Evolutionary conservation across 2,797 vertebrate genomes (phyloP).

Genomic region (Leptatherina wallacei): DNA sequence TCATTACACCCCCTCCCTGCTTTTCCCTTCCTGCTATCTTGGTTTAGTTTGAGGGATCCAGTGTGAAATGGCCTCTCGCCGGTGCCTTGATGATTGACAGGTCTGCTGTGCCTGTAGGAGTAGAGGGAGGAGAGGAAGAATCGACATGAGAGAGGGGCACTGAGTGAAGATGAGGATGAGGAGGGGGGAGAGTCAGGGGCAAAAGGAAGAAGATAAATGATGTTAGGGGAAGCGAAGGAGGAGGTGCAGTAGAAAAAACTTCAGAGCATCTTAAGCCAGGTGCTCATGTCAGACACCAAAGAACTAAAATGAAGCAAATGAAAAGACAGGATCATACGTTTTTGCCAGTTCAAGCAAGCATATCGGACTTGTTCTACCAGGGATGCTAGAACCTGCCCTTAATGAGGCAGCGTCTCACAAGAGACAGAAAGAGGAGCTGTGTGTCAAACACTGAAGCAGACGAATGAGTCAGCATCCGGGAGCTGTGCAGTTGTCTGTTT

Average conservation of each 20-base stretch:
- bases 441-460: slow-evolving; percentile 44
- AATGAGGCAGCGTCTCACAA: slow-evolving; percentile 59
- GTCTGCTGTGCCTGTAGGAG: slow-evolving; percentile 44
- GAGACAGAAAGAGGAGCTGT: slow-evolving; percentile 9
- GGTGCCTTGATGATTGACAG: slow-evolving; percentile 69
- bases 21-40: slow-evolving; percentile 31
- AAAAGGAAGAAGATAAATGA: slow-evolving; percentile 61
- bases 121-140: slow-evolving; percentile 21
- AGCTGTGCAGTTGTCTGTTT: slow-evolving; percentile 53
- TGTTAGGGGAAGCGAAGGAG: slow-evolving; percentile 24
- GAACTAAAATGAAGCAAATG: slow-evolving; percentile 8
- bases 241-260: slow-evolving; percentile 23
- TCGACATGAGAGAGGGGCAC: slow-evolving; percentile 25
- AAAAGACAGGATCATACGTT: slow-evolving; percentile 30
- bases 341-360: slow-evolving; percentile 30
- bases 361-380: slow-evolving; percentile 30
- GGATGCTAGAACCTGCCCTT: slow-evolving; percentile 54
- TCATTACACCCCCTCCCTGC: slow-evolving; percentile 34
- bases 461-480: slow-evolving; percentile 66
- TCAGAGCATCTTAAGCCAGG: slow-evolving; percentile 62
- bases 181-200: slow-evolving; percentile 36
- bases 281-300: slow-evolving; percentile 36
- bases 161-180: slow-evolving; percentile 26
- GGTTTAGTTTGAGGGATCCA: slow-evolving; percentile 50
- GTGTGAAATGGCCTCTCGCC: slow-evolving; percentile 66